Evolutionary conservation across 2,888 invertebrate genomes (phyloP).

Genomic region (Philhelius pedissequus): DNA sequence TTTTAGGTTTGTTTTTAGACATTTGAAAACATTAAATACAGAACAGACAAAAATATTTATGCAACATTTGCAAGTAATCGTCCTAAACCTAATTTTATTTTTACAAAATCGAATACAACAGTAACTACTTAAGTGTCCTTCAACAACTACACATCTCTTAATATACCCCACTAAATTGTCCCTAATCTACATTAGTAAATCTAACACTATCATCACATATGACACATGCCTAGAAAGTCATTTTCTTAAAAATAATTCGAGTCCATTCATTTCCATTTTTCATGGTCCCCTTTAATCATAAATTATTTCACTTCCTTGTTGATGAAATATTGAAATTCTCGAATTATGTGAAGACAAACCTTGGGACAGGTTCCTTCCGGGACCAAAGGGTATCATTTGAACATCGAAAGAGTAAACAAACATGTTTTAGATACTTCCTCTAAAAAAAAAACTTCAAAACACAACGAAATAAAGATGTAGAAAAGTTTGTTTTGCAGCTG

Average conservation of each 20-base stretch:
- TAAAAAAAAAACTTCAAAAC: background rate
- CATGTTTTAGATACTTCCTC: background rate
- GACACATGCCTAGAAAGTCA: background rate
- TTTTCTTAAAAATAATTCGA: background rate
- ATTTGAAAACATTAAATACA: no score
- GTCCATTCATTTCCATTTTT: background rate
- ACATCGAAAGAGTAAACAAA: background rate
- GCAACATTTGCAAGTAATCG: no score
- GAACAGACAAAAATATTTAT: no score
- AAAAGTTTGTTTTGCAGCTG: conserved; percentile 1
- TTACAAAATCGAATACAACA: no score
- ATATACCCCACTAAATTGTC: no score
- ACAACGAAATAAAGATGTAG: background rate
- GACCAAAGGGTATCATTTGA: background rate
- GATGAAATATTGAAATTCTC: background rate
- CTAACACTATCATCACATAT: background rate
- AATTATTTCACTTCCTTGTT: background rate
- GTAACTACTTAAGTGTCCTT: no score
- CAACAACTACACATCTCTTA: no score
- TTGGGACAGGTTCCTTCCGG: conserved; percentile 2
- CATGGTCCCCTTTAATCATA: background rate
- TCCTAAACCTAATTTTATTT: no score
- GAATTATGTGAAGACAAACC: background rate
- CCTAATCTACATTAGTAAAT: background rate
- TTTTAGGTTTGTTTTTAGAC: no score